Evolutionary conservation across 2,888 invertebrate genomes (phyloP).

Genomic region (Gastrophysa polygoni): DNA sequence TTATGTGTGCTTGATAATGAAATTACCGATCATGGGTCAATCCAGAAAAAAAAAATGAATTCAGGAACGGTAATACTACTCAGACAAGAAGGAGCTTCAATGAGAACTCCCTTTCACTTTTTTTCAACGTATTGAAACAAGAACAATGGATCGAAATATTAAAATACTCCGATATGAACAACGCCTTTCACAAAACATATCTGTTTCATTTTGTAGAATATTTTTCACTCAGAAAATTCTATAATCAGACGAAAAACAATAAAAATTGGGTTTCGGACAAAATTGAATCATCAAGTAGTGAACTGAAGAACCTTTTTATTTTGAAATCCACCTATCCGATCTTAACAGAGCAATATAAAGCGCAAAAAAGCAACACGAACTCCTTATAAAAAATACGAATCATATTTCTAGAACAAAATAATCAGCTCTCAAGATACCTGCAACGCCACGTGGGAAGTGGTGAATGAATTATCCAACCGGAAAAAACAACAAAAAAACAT

Average conservation of each 20-base stretch:
- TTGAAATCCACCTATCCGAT: not conserved
- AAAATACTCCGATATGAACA: not conserved
- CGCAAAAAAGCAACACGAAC: not conserved
- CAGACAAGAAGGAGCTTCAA: not conserved
- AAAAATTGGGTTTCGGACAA: not conserved
- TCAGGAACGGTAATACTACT: not conserved
- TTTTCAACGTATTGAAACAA: not conserved
- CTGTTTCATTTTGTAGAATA: not conserved
- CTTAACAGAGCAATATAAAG: not conserved
- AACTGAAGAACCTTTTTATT: not conserved
- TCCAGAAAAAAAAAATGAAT: not conserved
- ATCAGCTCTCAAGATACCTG: slow-evolving; percentile 2
- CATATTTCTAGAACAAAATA: not conserved
- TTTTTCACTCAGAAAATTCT: slow-evolving; percentile 1
- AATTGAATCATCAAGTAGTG: not conserved
- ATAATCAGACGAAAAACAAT: not conserved
- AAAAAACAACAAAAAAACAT: slow-evolving; percentile 1
- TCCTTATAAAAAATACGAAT: not conserved
- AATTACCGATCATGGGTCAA: slow-evolving; percentile 1
- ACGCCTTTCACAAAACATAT: no score
- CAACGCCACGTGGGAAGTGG: not conserved
- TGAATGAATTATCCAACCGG: not conserved
- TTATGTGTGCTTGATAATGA: slow-evolving; percentile 1
- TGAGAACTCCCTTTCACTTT: not conserved
- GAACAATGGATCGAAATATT: not conserved